Evolutionary conservation across 2,113 vertebrate species (phyloP).

Genomic region (Oophaga pumilio): DNA sequence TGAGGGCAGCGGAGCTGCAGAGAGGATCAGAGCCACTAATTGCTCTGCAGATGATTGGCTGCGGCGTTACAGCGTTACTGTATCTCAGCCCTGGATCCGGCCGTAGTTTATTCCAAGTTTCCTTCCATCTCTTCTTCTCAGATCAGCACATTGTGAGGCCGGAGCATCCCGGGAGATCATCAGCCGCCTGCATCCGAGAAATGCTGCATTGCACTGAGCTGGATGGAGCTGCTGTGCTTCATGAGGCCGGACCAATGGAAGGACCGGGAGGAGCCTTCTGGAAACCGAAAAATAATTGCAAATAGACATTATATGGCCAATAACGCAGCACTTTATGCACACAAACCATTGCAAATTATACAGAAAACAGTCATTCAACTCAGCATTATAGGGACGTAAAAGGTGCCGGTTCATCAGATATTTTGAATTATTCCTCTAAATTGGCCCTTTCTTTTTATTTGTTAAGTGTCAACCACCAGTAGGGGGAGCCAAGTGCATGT

Average conservation of each 20-base stretch:
- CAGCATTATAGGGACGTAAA: no score
- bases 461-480: background rate
- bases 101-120: background rate
- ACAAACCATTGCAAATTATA: no score
- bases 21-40: background rate
- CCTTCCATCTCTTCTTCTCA: background rate
- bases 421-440: no score
- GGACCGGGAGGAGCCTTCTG: background rate
- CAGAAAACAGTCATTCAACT: no score
- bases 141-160: background rate
- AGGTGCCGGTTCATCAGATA: no score
- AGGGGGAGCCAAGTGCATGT: background rate
- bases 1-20: background rate
- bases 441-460: no score
- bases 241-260: background rate
- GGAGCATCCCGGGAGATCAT: background rate
- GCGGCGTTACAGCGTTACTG: background rate
- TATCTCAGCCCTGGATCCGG: background rate
- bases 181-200: background rate
- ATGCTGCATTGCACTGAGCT: constrained; percentile 12
- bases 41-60: constrained; percentile 17
- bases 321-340: no score
- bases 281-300: background rate
- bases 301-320: no score
- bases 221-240: background rate